These are phyloP conservation scores for Syngnathus floridae DNA, from an alignment of 2,113 vertebrate species.

Conservation along the genomic window DNA sequence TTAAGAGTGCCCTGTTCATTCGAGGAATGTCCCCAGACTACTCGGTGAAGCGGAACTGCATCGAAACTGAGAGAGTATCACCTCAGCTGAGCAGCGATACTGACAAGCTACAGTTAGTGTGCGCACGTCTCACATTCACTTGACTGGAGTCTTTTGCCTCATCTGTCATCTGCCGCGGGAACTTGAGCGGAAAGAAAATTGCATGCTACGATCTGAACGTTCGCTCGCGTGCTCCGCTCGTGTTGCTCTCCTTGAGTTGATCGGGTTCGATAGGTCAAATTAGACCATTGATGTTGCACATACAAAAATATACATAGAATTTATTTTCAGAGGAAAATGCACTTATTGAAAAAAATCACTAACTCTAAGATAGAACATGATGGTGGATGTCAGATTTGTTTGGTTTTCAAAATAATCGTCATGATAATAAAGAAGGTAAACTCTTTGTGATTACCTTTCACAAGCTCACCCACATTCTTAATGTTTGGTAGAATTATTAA, in stretches of 20 bases:
- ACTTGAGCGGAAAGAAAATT: constrained; percentile 34
- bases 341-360: too few species aligned
- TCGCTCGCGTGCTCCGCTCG: constrained; percentile 1
- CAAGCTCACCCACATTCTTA: not conserved
- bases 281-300: constrained; percentile 36
- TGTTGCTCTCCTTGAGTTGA: constrained; percentile 13
- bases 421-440: too few species aligned
- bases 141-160: constrained; percentile 32
- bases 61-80: constrained; percentile 72
- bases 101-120: constrained; percentile 29
- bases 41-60: constrained; percentile 56
- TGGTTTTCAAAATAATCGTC: not conserved
- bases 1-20: constrained; percentile 48
- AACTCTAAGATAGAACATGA: not conserved
- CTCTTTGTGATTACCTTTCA: too few species aligned
- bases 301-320: constrained; percentile 1
- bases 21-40: constrained; percentile 72
- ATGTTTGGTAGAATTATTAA: not conserved
- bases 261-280: constrained; percentile 37
- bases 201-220: constrained; percentile 21
- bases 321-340: constrained; percentile 14
- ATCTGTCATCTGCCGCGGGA: constrained; percentile 40
- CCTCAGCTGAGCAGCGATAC: constrained; percentile 43
- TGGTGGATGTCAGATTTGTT: not conserved
- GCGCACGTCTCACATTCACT: constrained; percentile 30